Percentiles rank a stretch among this genome's conserved stretches.
phyloP scores from a whole-genome alignment of 2,797 vertebrate species.

The Hypotaenidia philippensis region DNA sequence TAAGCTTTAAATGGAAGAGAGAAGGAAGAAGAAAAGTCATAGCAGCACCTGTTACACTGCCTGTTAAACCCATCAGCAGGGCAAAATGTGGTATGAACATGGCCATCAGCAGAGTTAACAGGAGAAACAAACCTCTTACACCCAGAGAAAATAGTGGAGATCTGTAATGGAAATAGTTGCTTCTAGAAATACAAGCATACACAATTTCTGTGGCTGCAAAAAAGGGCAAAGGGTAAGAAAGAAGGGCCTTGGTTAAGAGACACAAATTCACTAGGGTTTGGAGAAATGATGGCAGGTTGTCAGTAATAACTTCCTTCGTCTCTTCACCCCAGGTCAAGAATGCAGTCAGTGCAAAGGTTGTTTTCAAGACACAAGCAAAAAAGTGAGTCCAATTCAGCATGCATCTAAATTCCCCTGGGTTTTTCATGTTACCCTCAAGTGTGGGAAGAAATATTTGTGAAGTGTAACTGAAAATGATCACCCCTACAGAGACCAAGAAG shows the following conservation, averaged over 20 bases:
- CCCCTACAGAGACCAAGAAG: constrained; percentile 84
- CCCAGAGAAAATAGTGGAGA: constrained; percentile 55
- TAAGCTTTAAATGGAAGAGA: constrained; percentile 86
- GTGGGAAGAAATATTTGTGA: constrained; percentile 88
- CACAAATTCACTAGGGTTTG: constrained; percentile 84
- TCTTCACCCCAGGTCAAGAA: constrained; percentile 84
- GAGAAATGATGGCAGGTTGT: constrained; percentile 84
- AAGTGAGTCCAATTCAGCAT: constrained; percentile 86
- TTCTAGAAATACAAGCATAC: constrained; percentile 55
- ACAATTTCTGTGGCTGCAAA: constrained; percentile 84
- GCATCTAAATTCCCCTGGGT: constrained; percentile 76
- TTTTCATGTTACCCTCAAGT: constrained; percentile 85
- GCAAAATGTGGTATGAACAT: constrained; percentile 83
- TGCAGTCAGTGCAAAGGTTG: constrained; percentile 81
- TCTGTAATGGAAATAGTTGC: neutral
- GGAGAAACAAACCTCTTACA: constrained; percentile 79
- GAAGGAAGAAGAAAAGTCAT: constrained; percentile 87
- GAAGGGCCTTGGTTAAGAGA: constrained; percentile 83
- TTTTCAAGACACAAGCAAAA: constrained; percentile 85
- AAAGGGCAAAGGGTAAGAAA: constrained; percentile 88
- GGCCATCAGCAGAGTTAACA: constrained; percentile 83
- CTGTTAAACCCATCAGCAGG: constrained; percentile 85
- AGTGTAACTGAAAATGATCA: constrained; percentile 91
- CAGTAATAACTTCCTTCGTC: constrained; percentile 86
- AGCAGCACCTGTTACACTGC: constrained; percentile 83